Evolutionary conservation across 1,140 invertebrate species (phyloP).

Genomic region (Eumeta japonica): DNA sequence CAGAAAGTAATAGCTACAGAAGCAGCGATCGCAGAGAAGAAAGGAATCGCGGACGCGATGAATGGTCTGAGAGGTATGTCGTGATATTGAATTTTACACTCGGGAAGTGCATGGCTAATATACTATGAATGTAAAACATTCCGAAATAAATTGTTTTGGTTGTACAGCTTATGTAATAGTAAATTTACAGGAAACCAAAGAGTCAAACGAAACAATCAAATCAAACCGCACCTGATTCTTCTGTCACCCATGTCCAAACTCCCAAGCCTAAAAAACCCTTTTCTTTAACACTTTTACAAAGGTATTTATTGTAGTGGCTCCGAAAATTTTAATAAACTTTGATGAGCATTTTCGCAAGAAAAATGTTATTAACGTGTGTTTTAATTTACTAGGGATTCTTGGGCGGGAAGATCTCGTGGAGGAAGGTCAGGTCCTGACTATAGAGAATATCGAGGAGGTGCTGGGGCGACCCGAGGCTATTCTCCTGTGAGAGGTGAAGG

Average conservation of each 20-base stretch:
- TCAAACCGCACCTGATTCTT: constrained; percentile 26
- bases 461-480: constrained; percentile 60
- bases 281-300: constrained; percentile 25
- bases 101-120: neutral
- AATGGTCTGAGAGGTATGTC: constrained; percentile 69
- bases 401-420: constrained; percentile 32
- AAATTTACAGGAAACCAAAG: too few species aligned
- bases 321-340: too few species aligned
- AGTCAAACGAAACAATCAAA: too few species aligned
- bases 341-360: too few species aligned
- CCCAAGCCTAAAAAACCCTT: constrained; percentile 32
- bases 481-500: constrained; percentile 76
- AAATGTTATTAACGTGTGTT: neutral
- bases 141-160: too few species aligned
- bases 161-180: too few species aligned
- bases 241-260: constrained; percentile 25
- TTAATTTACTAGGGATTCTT: constrained; percentile 10
- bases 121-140: too few species aligned
- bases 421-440: constrained; percentile 65
- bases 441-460: constrained; percentile 67
- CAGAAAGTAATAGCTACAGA: constrained; percentile 71
- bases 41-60: constrained; percentile 62
- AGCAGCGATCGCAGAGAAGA: constrained; percentile 72
- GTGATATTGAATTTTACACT: neutral
- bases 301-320: too few species aligned